phyloP scores from a whole-genome alignment of 2,888 invertebrate species.

The Coremacera marginata region DNA sequence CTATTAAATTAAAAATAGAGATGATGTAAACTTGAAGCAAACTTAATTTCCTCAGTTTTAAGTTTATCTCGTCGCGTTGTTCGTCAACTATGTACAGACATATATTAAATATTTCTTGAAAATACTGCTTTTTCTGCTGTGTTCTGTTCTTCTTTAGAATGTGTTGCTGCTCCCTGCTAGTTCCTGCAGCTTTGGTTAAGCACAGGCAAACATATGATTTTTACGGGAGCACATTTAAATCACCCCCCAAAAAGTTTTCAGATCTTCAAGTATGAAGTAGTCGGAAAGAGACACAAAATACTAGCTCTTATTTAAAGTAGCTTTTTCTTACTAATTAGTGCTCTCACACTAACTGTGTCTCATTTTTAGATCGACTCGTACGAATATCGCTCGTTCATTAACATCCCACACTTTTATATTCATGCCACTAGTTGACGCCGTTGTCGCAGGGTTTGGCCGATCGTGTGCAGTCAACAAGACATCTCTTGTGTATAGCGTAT shows the following conservation, averaged over 20 bases:
- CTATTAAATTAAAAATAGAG: slow-evolving; percentile 57
- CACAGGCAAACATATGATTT: slow-evolving; percentile 27
- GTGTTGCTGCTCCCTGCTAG: slow-evolving; percentile 20
- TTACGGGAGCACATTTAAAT: slow-evolving; percentile 14
- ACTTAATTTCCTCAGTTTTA: slow-evolving; percentile 33
- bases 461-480: neutral
- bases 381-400: neutral
- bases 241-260: slow-evolving; percentile 14
- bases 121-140: neutral
- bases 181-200: slow-evolving; percentile 5
- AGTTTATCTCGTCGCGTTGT: neutral
- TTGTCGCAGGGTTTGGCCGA: neutral
- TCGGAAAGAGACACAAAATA: slow-evolving; percentile 14
- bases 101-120: neutral
- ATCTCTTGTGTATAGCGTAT: neutral
- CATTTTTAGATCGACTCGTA: no score
- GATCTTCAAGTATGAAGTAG: neutral
- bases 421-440: neutral
- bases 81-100: slow-evolving; percentile 36
- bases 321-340: no score
- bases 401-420: slow-evolving; percentile 10
- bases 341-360: no score
- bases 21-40: slow-evolving; percentile 40
- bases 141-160: neutral
- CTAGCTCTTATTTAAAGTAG: neutral